Conservation (phyloP, 2,797 vertebrate species). For the Phrynocephalus guinanensis region DNA sequence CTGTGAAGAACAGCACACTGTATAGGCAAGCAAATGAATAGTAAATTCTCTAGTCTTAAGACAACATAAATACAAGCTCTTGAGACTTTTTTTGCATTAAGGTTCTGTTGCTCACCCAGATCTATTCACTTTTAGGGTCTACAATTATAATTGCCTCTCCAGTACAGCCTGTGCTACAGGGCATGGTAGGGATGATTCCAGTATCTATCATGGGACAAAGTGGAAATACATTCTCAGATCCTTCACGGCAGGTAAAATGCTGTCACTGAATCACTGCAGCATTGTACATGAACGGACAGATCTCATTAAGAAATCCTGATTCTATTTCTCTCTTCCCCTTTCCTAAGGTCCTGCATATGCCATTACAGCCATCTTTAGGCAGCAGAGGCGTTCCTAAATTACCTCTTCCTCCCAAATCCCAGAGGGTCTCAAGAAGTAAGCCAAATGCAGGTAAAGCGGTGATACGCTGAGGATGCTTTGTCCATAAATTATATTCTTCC, state of each 20-base stretch:
- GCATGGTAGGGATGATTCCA: slow-evolving; percentile 89
- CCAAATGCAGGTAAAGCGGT: slow-evolving; percentile 71
- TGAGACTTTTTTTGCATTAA: not conserved
- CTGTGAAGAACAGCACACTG: too few relatives aligned
- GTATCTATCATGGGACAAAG: slow-evolving; percentile 89
- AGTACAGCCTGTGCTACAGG: slow-evolving; percentile 87
- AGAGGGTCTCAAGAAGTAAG: slow-evolving; percentile 76
- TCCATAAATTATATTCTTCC: not conserved
- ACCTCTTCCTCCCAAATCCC: slow-evolving; percentile 78
- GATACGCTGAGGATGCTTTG: not conserved
- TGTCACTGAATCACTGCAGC: not conserved
- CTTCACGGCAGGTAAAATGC: slow-evolving; percentile 87
- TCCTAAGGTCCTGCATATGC: slow-evolving; percentile 81
- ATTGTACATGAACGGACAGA: slow-evolving; percentile 21
- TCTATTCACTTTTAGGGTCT: slow-evolving; percentile 82
- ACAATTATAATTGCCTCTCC: slow-evolving; percentile 92
- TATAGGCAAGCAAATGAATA: too few relatives aligned
- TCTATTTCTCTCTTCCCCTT: slow-evolving; percentile 39
- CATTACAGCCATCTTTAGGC: slow-evolving; percentile 77
- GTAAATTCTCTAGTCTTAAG: not conserved
- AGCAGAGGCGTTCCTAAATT: slow-evolving; percentile 78
- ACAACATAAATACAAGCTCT: not conserved
- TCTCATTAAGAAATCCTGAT: not conserved
- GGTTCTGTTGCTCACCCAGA: not conserved
- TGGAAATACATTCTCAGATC: slow-evolving; percentile 82